Percentiles rank a stretch among this genome's conserved stretches.
Conservation (phyloP, 2,888 invertebrate genomes). For the Drosophila merina region DNA sequence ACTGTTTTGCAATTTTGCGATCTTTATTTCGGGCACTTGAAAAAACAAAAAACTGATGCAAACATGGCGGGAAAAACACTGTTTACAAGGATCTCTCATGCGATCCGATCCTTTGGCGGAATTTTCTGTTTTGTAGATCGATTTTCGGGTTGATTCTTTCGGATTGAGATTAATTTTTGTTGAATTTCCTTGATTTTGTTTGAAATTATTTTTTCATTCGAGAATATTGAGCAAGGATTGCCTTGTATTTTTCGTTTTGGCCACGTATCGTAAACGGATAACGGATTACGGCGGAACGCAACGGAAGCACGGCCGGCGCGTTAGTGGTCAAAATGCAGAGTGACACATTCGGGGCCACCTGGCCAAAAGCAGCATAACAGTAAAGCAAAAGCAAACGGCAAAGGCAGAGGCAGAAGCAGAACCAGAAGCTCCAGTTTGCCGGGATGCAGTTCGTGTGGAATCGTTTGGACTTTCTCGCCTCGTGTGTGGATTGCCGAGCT, state of each 20-base stretch:
- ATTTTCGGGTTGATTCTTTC: too few species aligned
- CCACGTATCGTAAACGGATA: slow-evolving; percentile 9
- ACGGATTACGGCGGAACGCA: slow-evolving; percentile 48
- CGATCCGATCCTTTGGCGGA: not conserved
- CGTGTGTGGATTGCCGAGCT: slow-evolving; percentile 15
- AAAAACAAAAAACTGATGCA: slow-evolving; percentile 29
- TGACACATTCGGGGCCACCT: slow-evolving; percentile 74
- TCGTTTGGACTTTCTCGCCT: not conserved
- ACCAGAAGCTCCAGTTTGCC: not conserved
- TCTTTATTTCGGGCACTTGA: slow-evolving; percentile 31
- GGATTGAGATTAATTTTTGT: not conserved
- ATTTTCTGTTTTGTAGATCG: not conserved
- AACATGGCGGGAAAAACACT: slow-evolving; percentile 4
- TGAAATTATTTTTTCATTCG: not conserved
- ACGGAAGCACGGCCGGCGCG: slow-evolving; percentile 83
- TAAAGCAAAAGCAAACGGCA: not conserved
- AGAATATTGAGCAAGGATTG: not conserved
- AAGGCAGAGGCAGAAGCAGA: not conserved
- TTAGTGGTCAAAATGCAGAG: slow-evolving; percentile 83
- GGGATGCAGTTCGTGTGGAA: slow-evolving; percentile 40
- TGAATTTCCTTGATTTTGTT: not conserved
- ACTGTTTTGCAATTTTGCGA: slow-evolving; percentile 34
- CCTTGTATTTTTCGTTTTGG: not conserved
- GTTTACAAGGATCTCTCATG: not conserved
- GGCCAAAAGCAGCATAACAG: slow-evolving; percentile 5